phyloP scores from a whole-genome alignment of 1,140 invertebrate species.

The Drosophila biarmipes region DNA sequence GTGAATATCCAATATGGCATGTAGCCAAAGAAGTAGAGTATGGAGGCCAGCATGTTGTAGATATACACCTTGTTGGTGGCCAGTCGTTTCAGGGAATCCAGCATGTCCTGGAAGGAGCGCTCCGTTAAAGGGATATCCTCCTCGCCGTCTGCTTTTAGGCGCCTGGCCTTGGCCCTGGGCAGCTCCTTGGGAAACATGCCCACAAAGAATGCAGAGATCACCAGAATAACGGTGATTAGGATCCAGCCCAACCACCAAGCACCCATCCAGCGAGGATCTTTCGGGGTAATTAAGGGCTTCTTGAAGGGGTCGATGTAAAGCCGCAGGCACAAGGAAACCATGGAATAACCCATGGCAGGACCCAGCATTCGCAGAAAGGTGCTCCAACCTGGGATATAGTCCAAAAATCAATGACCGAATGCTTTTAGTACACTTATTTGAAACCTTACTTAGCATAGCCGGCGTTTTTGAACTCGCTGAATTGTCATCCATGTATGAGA shows the following conservation, averaged over 20 bases:
- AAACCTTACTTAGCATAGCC: constrained; percentile 86
- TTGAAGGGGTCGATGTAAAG: constrained; percentile 89
- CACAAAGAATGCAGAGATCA: constrained; percentile 87
- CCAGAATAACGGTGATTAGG: constrained; percentile 87
- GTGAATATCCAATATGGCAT: constrained; percentile 91
- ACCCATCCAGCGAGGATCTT: constrained; percentile 90
- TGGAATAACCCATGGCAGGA: constrained; percentile 89
- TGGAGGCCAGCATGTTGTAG: constrained; percentile 88
- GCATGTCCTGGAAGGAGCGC: constrained; percentile 59
- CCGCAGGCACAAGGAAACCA: constrained; percentile 89
- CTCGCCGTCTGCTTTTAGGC: constrained; percentile 22
- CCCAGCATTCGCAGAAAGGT: constrained; percentile 90
- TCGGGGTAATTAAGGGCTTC: constrained; percentile 87
- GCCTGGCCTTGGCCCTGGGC: constrained; percentile 82
- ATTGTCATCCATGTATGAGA: constrained; percentile 90
- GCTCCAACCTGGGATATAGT: constrained; percentile 85
- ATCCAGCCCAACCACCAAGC: constrained; percentile 93
- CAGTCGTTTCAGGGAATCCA: constrained; percentile 59
- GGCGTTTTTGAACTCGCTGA: constrained; percentile 89
- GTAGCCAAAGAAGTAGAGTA: constrained; percentile 89
- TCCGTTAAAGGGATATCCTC: constrained; percentile 24
- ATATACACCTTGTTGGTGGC: constrained; percentile 88
- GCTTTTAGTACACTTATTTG: constrained; percentile 19
- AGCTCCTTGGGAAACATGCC: constrained; percentile 88
- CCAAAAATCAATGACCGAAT: not conserved